A percentile compares a stretch with the other conserved stretches of the same genome.
phyloP scores from a whole-genome alignment of 2,888 invertebrate species.

The Crematogaster levior region DNA sequence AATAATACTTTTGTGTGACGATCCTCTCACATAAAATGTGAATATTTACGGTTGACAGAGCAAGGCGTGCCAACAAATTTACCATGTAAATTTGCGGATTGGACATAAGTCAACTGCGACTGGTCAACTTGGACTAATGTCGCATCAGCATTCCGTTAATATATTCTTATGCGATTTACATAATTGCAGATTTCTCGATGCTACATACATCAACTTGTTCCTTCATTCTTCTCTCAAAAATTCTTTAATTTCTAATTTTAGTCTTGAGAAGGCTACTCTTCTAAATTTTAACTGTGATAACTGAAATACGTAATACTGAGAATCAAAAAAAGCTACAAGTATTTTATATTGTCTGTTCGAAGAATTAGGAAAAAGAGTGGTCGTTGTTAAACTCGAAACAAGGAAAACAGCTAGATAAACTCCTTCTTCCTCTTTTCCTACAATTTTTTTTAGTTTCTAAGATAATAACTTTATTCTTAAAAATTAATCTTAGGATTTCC shows the following conservation, averaged over 20 bases:
- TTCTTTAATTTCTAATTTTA: background rate
- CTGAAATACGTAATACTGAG: background rate
- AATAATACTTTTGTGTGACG: background rate
- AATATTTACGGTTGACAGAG: background rate
- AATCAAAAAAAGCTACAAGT: background rate
- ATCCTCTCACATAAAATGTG: background rate
- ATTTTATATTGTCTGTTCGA: background rate
- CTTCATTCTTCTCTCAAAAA: background rate
- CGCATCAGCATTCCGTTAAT: conserved; percentile 17
- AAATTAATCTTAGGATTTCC: background rate
- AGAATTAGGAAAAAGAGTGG: background rate
- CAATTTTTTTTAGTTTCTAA: background rate
- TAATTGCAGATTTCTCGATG: conserved; percentile 25
- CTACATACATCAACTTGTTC: background rate
- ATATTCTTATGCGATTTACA: conserved; percentile 20
- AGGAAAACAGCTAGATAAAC: background rate
- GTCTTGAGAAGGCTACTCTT: background rate
- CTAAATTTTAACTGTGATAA: background rate
- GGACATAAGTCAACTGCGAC: conserved; percentile 8
- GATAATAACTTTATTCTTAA: background rate
- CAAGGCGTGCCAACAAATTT: conserved; percentile 39
- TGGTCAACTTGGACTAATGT: background rate
- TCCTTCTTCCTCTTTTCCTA: background rate
- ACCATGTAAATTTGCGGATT: conserved; percentile 31
- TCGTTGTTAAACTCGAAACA: background rate